These are phyloP conservation scores for Triplophysa siluroides DNA, from an alignment of 2,113 vertebrate genomes.

Conservation along the genomic window DNA sequence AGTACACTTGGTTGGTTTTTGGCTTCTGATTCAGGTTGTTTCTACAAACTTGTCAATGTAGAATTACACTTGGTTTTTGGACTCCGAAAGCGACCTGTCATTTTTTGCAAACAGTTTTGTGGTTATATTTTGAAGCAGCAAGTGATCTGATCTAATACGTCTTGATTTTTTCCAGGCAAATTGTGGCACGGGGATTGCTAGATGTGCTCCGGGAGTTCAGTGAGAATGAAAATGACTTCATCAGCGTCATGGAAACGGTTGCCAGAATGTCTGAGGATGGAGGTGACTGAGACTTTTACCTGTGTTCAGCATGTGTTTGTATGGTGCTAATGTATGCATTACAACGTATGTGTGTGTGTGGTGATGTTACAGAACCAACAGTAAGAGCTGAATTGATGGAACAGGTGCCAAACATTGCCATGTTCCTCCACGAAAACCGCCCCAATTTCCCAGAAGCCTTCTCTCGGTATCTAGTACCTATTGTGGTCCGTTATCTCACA, in stretches of 20 bases:
- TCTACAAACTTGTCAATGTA: no score
- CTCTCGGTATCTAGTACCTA: conserved; percentile 85
- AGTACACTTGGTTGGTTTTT: neutral
- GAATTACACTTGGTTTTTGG: no score
- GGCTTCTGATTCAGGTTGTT: neutral
- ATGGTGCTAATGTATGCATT: neutral
- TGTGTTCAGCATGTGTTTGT: conserved; percentile 2
- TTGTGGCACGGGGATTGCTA: conserved; percentile 86
- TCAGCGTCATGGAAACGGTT: conserved; percentile 85
- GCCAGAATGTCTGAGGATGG: conserved; percentile 88
- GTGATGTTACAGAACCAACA: conserved; percentile 79
- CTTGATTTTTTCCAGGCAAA: conserved; percentile 77
- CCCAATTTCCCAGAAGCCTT: conserved; percentile 82
- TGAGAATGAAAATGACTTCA: conserved; percentile 84
- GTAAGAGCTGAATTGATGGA: conserved; percentile 89
- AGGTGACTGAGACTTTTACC: conserved; percentile 71
- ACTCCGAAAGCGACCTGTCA: neutral
- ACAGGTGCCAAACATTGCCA: conserved; percentile 84
- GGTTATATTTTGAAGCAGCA: neutral
- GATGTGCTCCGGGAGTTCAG: conserved; percentile 87
- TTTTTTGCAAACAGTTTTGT: neutral
- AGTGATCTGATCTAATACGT: neutral
- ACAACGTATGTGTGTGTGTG: neutral
- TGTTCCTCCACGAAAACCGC: conserved; percentile 86
- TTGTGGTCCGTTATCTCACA: conserved; percentile 82